phyloP scores from a whole-genome alignment of 2,113 vertebrate species.

The Lipotes vexillifer region DNA sequence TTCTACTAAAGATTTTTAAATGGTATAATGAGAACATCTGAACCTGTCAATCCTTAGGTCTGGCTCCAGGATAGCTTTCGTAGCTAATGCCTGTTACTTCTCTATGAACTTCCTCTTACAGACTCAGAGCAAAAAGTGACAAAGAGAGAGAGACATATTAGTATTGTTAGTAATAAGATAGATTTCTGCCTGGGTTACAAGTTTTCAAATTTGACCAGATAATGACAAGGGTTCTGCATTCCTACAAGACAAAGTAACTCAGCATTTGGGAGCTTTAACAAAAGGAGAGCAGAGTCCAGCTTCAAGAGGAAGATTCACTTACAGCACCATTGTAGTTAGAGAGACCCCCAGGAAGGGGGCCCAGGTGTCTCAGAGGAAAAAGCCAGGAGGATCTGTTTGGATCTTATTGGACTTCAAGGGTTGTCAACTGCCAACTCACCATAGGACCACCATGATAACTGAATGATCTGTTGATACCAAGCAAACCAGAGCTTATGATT shows the following conservation, averaged over 20 bases:
- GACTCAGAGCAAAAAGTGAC: background rate
- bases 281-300: background rate
- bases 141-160: background rate
- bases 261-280: background rate
- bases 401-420: background rate
- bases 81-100: background rate
- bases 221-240: background rate
- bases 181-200: background rate
- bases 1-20: background rate
- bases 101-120: background rate
- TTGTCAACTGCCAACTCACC: background rate
- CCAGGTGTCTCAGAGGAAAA: background rate
- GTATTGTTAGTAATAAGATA: background rate
- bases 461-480: background rate
- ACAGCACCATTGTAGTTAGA: background rate
- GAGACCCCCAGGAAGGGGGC: background rate
- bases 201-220: background rate
- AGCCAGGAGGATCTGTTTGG: background rate
- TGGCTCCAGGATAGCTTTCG: background rate
- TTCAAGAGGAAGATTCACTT: background rate
- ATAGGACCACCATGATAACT: background rate
- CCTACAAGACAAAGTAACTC: background rate
- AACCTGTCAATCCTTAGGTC: background rate
- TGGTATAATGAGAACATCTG: background rate
- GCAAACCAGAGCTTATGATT: background rate